Evolutionary conservation across 2,888 invertebrate species (phyloP).

Genomic region (Oscheius sp.): DNA sequence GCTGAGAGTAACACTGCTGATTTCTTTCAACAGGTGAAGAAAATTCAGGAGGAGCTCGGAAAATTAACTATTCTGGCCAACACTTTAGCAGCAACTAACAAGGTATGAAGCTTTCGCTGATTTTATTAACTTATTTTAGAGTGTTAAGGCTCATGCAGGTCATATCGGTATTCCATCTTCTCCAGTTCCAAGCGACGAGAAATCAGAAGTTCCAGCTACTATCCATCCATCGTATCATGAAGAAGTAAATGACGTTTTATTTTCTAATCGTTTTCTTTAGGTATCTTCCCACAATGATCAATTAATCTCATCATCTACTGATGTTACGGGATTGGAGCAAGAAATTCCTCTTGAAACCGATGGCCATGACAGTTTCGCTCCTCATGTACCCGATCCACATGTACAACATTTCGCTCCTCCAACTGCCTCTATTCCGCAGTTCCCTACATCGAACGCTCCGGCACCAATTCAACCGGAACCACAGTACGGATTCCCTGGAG

Average conservation of each 20-base stretch:
- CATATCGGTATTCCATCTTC: conserved; percentile 35
- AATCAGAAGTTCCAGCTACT: conserved; percentile 54
- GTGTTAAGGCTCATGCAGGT: background rate
- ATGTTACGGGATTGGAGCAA: conserved; percentile 19
- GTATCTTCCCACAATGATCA: conserved; percentile 9
- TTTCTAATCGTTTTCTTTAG: background rate
- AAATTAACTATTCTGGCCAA: background rate
- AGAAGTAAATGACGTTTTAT: conserved; percentile 36
- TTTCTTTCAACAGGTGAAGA: background rate
- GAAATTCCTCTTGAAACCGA: conserved; percentile 28
- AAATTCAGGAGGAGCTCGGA: conserved; percentile 20
- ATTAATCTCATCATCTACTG: background rate
- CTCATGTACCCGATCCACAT: conserved; percentile 25
- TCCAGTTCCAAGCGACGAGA: conserved; percentile 46
- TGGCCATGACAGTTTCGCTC: conserved; percentile 21
- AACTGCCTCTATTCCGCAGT: conserved; percentile 49
- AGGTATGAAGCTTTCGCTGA: conserved; percentile 28
- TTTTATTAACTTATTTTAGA: background rate
- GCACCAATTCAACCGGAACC: conserved; percentile 24
- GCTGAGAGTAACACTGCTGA: background rate
- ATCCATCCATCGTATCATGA: conserved; percentile 62
- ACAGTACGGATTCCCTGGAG: conserved; percentile 13
- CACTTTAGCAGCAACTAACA: background rate
- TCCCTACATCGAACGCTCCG: conserved; percentile 47
- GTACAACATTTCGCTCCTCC: conserved; percentile 17